These are phyloP conservation scores for Phasianus colchicus DNA, from an alignment of 2,113 vertebrate genomes.

Conservation along the genomic window DNA sequence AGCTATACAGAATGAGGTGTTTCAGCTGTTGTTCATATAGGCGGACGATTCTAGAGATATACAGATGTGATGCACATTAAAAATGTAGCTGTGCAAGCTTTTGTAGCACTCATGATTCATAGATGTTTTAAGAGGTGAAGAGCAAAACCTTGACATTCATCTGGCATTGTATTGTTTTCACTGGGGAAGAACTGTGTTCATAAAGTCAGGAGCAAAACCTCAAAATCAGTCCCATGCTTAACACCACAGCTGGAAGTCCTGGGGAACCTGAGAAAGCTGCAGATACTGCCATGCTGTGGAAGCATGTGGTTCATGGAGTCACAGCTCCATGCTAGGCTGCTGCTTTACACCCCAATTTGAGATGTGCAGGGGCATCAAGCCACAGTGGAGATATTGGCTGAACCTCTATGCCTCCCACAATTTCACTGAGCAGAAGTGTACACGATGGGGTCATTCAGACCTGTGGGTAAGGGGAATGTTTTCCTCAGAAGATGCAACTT, in stretches of 20 bases:
- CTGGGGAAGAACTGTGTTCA: neutral
- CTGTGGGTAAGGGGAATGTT: neutral
- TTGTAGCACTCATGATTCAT: conserved; percentile 18
- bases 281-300: neutral
- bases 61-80: conserved; percentile 58
- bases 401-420: neutral
- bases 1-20: conserved; percentile 1
- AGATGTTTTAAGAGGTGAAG: conserved; percentile 53
- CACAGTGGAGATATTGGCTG: neutral
- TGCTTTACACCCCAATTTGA: neutral
- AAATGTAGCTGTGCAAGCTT: conserved; percentile 38
- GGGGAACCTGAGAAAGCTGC: neutral
- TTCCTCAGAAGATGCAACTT: neutral
- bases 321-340: rapidly evolving
- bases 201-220: conserved; percentile 20
- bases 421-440: neutral
- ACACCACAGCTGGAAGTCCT: neutral
- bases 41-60: neutral
- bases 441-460: neutral
- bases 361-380: neutral
- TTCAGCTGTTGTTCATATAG: conserved; percentile 67
- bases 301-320: neutral
- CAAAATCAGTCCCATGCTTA: neutral
- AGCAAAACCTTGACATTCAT: conserved; percentile 25
- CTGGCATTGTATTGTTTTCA: conserved; percentile 14